phyloP scores from a whole-genome alignment of 2,113 vertebrate species.

The Tachysurus vachellii region DNA sequence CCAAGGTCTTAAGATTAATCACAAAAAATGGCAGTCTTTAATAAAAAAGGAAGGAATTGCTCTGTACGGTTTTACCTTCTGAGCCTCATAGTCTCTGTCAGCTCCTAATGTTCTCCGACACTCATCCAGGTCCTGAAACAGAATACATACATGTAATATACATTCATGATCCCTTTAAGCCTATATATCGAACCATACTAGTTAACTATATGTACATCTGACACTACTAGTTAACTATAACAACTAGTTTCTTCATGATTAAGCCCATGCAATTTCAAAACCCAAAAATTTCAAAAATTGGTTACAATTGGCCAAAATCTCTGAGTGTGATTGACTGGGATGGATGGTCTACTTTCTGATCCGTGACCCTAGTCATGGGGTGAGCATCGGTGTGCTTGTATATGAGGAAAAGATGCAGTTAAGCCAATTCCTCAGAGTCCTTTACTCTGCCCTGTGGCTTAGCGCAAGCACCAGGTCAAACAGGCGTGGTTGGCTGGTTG shows the following conservation, averaged over 20 bases:
- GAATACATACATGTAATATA: background rate
- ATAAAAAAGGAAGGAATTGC: background rate
- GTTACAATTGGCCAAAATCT: background rate
- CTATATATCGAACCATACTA: background rate
- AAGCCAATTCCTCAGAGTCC: background rate
- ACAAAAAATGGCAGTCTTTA: background rate
- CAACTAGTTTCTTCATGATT: background rate
- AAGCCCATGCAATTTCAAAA: background rate
- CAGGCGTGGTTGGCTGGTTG: background rate
- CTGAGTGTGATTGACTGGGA: background rate
- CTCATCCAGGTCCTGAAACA: conserved; percentile 78
- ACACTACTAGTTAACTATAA: background rate
- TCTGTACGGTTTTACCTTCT: conserved; percentile 81
- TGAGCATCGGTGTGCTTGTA: background rate
- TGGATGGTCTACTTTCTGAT: background rate
- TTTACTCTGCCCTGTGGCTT: background rate
- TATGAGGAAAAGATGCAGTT: background rate
- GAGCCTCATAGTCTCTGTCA: conserved; percentile 89
- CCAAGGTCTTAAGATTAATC: background rate
- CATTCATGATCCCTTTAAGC: background rate
- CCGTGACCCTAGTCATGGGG: background rate
- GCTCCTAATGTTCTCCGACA: conserved; percentile 81
- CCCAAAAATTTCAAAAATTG: background rate
- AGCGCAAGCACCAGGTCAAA: background rate
- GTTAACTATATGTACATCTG: background rate